Percentiles rank a stretch among this genome's conserved stretches.
These are phyloP conservation scores for Colistium nudipinnis DNA, from an alignment of 2,113 vertebrate species.

Conservation along the genomic window DNA sequence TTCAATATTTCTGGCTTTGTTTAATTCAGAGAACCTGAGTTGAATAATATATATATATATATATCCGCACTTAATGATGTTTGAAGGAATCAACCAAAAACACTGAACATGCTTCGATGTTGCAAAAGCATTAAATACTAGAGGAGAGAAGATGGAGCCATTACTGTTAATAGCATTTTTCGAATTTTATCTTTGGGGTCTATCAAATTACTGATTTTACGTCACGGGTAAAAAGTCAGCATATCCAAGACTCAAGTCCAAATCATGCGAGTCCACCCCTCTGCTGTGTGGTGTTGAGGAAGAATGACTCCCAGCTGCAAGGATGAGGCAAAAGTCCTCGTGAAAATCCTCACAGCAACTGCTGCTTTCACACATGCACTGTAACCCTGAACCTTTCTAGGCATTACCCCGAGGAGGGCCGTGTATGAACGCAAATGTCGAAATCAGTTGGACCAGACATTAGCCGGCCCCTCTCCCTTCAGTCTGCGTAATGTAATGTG, in stretches of 20 bases:
- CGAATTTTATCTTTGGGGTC: not conserved
- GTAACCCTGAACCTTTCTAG: not conserved
- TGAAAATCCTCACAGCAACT: not conserved
- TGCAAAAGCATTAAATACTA: not conserved
- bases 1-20: not conserved
- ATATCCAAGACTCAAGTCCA: not conserved
- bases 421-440: not conserved
- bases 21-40: not conserved
- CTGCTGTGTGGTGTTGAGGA: not conserved
- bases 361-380: not conserved
- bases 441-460: not conserved
- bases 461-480: not conserved
- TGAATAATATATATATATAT: not conserved
- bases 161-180: not conserved
- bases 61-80: not conserved
- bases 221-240: slow-evolving; percentile 3
- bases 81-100: not conserved
- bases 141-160: not conserved
- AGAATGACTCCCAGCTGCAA: not conserved
- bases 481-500: not conserved
- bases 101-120: not conserved
- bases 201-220: not conserved
- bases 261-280: slow-evolving; percentile 10
- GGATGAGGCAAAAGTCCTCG: not conserved
- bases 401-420: not conserved